These are phyloP conservation scores for Sinocyclocheilus rhinocerous DNA, from an alignment of 2,113 vertebrate genomes.

Conservation along the genomic window DNA sequence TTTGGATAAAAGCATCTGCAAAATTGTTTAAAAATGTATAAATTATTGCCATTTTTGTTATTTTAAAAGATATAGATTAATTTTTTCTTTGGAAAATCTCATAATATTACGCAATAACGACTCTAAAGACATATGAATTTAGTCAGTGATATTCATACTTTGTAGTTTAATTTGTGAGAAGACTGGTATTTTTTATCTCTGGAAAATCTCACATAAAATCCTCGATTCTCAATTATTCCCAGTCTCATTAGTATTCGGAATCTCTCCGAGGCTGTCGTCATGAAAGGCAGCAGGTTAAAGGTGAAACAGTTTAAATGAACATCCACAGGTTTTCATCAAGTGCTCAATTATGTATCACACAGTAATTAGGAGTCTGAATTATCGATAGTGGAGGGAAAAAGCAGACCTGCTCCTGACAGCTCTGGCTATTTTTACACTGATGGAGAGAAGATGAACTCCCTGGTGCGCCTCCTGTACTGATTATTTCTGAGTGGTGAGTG, in stretches of 20 bases:
- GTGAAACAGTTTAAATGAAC: constrained; percentile 54
- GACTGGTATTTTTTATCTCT: background rate
- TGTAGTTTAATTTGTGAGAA: background rate
- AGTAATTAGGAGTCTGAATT: constrained; percentile 58
- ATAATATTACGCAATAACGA: no score
- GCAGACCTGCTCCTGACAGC: constrained; percentile 50
- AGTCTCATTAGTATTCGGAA: constrained; percentile 30
- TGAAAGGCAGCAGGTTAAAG: constrained; percentile 41
- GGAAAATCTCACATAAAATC: background rate
- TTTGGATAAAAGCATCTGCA: no score
- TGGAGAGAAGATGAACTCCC: constrained; percentile 48
- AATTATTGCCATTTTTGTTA: no score
- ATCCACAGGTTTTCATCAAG: constrained; percentile 54
- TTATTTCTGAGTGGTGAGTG: constrained; percentile 46
- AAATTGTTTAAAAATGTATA: no score
- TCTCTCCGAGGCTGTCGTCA: background rate
- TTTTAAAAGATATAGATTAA: no score
- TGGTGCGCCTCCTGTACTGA: constrained; percentile 48
- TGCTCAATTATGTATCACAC: constrained; percentile 60
- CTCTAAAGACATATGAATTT: background rate
- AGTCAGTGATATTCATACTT: background rate
- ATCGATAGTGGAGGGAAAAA: constrained; percentile 51
- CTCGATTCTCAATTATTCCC: background rate
- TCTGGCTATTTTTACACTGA: constrained; percentile 58
- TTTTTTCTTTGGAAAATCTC: no score